Conservation (phyloP, 2,888 invertebrate genomes). For the Drosophila emarginata region DNA sequence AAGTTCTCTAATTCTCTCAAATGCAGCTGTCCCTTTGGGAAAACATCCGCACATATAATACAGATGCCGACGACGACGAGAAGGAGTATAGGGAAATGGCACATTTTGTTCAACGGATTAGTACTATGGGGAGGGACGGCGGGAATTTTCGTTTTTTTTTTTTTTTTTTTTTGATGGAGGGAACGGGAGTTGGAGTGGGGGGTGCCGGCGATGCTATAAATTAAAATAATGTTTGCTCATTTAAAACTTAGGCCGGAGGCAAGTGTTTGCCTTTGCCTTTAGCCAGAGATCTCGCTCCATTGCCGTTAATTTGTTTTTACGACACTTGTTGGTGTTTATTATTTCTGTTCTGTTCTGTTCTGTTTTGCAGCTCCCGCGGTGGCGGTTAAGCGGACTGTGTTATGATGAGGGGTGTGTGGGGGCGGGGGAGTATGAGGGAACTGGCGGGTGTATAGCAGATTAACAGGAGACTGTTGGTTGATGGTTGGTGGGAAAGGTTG, state of each 20-base stretch:
- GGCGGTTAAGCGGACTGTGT: slow-evolving; percentile 43
- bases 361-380: slow-evolving; percentile 56
- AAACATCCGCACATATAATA: slow-evolving; percentile 4
- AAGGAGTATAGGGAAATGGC: slow-evolving; percentile 1
- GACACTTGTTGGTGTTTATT: slow-evolving; percentile 68
- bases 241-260: slow-evolving; percentile 60
- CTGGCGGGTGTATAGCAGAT: background rate
- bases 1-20: slow-evolving; percentile 11
- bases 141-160: no score
- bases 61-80: background rate
- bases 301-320: slow-evolving; percentile 68
- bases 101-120: slow-evolving; percentile 12
- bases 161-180: background rate
- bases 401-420: slow-evolving; percentile 8
- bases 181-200: background rate
- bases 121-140: background rate
- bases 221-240: slow-evolving; percentile 68
- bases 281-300: background rate
- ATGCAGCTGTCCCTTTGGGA: slow-evolving; percentile 12
- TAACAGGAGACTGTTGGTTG: no score
- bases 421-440: no score
- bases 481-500: background rate
- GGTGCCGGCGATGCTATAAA: slow-evolving; percentile 54
- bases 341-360: slow-evolving; percentile 44
- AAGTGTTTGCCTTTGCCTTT: slow-evolving; percentile 61